phyloP scores from a whole-genome alignment of 2,888 invertebrate genomes.

The Nomada goodeniana region DNA sequence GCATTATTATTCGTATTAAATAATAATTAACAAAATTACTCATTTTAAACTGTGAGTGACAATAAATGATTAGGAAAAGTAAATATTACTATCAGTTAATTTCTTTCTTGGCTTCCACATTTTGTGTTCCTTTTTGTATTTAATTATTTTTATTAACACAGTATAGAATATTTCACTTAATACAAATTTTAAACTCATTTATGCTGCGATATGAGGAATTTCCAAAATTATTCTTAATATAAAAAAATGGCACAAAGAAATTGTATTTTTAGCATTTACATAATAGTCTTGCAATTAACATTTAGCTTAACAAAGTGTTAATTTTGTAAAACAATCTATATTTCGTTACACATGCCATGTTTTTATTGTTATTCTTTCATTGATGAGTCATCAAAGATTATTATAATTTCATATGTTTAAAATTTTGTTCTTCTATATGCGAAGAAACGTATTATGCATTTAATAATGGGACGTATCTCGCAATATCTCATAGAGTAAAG shows the following conservation, averaged over 20 bases:
- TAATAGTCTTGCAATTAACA: not conserved
- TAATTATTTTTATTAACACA: not conserved
- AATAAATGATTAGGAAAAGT: not conserved
- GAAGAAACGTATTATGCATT: slow-evolving; percentile 37
- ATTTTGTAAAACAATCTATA: not conserved
- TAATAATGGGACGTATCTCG: slow-evolving; percentile 52
- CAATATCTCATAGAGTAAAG: not conserved
- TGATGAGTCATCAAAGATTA: not conserved
- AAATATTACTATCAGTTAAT: not conserved
- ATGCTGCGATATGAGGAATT: not conserved
- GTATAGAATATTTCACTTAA: not conserved
- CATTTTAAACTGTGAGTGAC: slow-evolving; percentile 1
- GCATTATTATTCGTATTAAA: not conserved
- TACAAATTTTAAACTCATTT: not conserved
- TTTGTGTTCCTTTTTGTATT: not conserved
- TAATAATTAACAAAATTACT: slow-evolving; percentile 1
- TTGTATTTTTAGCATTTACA: not conserved
- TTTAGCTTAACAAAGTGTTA: too few species aligned
- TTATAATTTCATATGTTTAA: not conserved
- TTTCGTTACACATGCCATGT: too few species aligned
- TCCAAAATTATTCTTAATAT: not conserved
- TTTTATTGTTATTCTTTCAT: too few species aligned
- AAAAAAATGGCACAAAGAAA: not conserved
- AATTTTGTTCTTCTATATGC: not conserved
- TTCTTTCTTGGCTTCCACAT: not conserved